Evolutionary conservation across 2,888 invertebrate species (phyloP).

Genomic region (Meghimatium bilineatum): DNA sequence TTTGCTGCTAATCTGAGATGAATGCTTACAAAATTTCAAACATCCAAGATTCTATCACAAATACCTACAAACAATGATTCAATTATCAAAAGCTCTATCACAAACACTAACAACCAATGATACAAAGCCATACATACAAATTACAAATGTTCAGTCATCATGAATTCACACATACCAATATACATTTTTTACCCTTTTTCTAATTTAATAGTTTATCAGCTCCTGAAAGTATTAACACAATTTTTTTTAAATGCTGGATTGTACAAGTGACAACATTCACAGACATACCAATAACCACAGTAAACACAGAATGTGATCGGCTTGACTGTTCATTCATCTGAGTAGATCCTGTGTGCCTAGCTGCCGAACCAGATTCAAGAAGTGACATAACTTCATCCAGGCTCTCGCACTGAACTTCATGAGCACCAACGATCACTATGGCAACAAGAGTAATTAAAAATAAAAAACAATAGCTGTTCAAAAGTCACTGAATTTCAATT

Average conservation of each 20-base stretch:
- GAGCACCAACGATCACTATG: conserved; percentile 75
- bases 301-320: conserved; percentile 77
- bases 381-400: conserved; percentile 76
- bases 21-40: too few species aligned
- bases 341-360: conserved; percentile 77
- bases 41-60: not conserved
- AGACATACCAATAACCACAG: conserved; percentile 73
- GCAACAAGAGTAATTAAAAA: conserved; percentile 17
- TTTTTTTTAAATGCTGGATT: too few species aligned
- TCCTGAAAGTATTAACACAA: too few species aligned
- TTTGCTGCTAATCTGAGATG: too few species aligned
- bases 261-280: not conserved
- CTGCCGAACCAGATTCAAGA: conserved; percentile 74
- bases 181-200: too few species aligned
- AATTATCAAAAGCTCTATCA: not conserved
- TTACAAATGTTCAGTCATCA: not conserved
- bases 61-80: not conserved
- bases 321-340: conserved; percentile 78
- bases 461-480: not conserved
- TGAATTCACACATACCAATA: not conserved
- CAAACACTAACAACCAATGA: not conserved
- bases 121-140: not conserved
- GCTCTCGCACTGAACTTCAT: conserved; percentile 72
- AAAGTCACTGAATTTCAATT: too few species aligned
- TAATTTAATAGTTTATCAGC: too few species aligned